phyloP scores from a whole-genome alignment of 1,140 invertebrate species.

The Nilaparvata lugens region DNA sequence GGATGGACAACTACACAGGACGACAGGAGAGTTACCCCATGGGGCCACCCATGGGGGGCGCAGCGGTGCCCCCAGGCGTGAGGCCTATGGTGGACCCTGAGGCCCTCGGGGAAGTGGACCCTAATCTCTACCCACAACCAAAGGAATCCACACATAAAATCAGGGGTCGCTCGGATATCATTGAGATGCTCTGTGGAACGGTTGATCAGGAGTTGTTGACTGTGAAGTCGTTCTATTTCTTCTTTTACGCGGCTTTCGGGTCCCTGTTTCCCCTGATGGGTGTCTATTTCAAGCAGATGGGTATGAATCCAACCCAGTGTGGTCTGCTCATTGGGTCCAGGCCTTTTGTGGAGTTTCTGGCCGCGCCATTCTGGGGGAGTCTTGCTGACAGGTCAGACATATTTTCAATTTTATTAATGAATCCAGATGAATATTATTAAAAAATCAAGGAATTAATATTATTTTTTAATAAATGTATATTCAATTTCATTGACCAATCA shows the following conservation, averaged over 20 bases:
- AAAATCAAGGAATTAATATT: too few species aligned
- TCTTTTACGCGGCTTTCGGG: slow-evolving; percentile 98
- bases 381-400: slow-evolving; percentile 76
- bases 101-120: slow-evolving; percentile 65
- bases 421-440: too few species aligned
- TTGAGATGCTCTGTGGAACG: slow-evolving; percentile 72
- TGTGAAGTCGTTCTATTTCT: slow-evolving; percentile 97
- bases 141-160: slow-evolving; percentile 86
- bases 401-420: too few species aligned
- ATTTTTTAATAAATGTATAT: too few species aligned
- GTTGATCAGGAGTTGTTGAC: slow-evolving; percentile 84
- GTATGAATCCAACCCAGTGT: slow-evolving; percentile 93
- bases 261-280: slow-evolving; percentile 96
- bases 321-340: slow-evolving; percentile 85
- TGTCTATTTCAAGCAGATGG: slow-evolving; percentile 98
- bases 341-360: slow-evolving; percentile 96
- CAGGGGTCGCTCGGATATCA: slow-evolving; percentile 67
- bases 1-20: slow-evolving; percentile 11
- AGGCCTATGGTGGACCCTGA: slow-evolving; percentile 63
- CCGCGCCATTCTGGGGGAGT: slow-evolving; percentile 94
- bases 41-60: slow-evolving; percentile 24
- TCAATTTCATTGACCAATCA: too few species aligned
- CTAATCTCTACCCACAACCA: slow-evolving; percentile 57
- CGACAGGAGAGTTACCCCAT: slow-evolving; percentile 15
- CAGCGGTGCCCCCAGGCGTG: slow-evolving; percentile 26